Evolutionary conservation across 2,113 vertebrate species (phyloP).

Genomic region (Ceyx margarethae): DNA sequence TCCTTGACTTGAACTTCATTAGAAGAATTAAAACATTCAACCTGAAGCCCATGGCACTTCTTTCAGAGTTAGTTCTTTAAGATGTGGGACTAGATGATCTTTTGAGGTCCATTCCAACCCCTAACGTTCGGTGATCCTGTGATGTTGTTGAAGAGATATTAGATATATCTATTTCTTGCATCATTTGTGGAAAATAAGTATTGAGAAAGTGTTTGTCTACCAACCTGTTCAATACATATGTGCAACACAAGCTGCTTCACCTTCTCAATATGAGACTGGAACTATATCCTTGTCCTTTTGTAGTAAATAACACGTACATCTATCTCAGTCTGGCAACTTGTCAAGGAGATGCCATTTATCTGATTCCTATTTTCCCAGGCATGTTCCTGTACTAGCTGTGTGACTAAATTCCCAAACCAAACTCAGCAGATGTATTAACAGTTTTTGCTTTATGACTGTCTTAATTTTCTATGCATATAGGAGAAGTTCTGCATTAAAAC

Average conservation of each 20-base stretch:
- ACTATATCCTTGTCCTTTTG: neutral
- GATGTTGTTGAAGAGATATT: neutral
- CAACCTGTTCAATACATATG: neutral
- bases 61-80: neutral
- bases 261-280: neutral
- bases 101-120: too few relatives aligned
- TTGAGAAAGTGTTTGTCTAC: neutral
- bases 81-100: too few relatives aligned
- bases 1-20: neutral
- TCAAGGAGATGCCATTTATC: neutral
- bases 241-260: neutral
- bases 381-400: neutral
- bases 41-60: neutral
- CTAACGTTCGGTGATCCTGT: too few relatives aligned
- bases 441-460: neutral
- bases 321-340: neutral
- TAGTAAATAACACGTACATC: neutral
- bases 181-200: neutral
- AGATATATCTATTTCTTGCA: neutral
- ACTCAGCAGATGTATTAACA: neutral
- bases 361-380: neutral
- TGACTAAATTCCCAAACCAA: neutral
- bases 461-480: neutral
- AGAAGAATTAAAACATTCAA: neutral
- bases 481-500: neutral